Evolutionary conservation across 2,888 invertebrate genomes (phyloP).

Genomic region (Chrysolina oricalcia): DNA sequence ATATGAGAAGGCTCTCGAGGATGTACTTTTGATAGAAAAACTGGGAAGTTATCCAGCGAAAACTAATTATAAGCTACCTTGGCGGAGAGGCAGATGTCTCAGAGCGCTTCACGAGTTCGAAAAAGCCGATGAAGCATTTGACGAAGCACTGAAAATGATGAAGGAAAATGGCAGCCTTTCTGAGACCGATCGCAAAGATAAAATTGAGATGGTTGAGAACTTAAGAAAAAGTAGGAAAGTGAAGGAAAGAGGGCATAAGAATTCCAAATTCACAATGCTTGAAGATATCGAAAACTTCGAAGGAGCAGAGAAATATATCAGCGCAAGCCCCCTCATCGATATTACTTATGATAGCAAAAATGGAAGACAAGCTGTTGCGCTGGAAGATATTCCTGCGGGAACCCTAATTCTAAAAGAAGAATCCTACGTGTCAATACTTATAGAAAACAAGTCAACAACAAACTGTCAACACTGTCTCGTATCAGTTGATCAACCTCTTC

Average conservation of each 20-base stretch:
- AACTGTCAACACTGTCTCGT: constrained; percentile 3
- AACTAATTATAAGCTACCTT: neutral
- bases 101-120: neutral
- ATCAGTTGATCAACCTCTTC: neutral
- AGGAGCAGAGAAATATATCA: neutral
- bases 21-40: neutral
- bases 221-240: too few relatives aligned
- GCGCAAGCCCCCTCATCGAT: neutral
- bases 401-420: constrained; percentile 3
- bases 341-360: neutral
- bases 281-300: neutral
- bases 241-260: neutral
- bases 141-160: neutral
- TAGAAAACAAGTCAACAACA: too few relatives aligned
- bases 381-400: neutral
- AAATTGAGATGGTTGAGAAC: neutral
- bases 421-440: neutral
- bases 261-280: neutral
- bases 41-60: neutral
- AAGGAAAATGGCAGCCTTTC: neutral
- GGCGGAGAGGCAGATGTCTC: neutral
- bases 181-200: neutral
- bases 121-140: neutral
- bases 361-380: neutral
- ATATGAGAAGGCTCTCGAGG: neutral